These are phyloP conservation scores for Yoshiicerus persimilis DNA, from an alignment of 1,140 invertebrate genomes.

Conservation along the genomic window DNA sequence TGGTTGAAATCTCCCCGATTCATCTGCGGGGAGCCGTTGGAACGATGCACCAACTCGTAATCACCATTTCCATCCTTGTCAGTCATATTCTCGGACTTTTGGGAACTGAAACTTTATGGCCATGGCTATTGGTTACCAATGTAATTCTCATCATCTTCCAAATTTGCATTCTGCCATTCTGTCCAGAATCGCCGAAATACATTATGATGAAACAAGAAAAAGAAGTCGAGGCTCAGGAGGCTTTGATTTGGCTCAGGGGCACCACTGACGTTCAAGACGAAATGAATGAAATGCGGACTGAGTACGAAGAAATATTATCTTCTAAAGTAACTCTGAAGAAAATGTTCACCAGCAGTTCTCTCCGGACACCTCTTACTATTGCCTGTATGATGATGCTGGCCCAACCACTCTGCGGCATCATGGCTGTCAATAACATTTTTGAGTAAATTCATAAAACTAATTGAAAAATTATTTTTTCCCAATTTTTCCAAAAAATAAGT, in stretches of 20 bases:
- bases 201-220: slow-evolving; percentile 71
- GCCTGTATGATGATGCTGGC: slow-evolving; percentile 73
- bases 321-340: slow-evolving; percentile 72
- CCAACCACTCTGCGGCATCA: slow-evolving; percentile 87
- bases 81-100: slow-evolving; percentile 75
- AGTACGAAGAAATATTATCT: slow-evolving; percentile 70
- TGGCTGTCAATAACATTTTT: slow-evolving; percentile 80
- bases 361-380: slow-evolving; percentile 78
- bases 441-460: slow-evolving; percentile 45
- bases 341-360: slow-evolving; percentile 67
- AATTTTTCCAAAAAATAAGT: too few species aligned
- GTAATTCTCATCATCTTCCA: slow-evolving; percentile 75
- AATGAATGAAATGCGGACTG: slow-evolving; percentile 82
- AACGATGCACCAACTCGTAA: slow-evolving; percentile 83
- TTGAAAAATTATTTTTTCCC: too few species aligned
- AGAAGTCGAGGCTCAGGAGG: slow-evolving; percentile 73
- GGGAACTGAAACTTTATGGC: slow-evolving; percentile 69
- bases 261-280: slow-evolving; percentile 77
- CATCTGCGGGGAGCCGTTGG: slow-evolving; percentile 70
- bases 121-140: slow-evolving; percentile 70
- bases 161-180: slow-evolving; percentile 73
- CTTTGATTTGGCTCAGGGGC: slow-evolving; percentile 73
- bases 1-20: slow-evolving; percentile 81
- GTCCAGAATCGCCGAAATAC: slow-evolving; percentile 88
- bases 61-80: slow-evolving; percentile 82